phyloP scores from a whole-genome alignment of 2,113 vertebrate genomes.

The Pteropus alecto region DNA sequence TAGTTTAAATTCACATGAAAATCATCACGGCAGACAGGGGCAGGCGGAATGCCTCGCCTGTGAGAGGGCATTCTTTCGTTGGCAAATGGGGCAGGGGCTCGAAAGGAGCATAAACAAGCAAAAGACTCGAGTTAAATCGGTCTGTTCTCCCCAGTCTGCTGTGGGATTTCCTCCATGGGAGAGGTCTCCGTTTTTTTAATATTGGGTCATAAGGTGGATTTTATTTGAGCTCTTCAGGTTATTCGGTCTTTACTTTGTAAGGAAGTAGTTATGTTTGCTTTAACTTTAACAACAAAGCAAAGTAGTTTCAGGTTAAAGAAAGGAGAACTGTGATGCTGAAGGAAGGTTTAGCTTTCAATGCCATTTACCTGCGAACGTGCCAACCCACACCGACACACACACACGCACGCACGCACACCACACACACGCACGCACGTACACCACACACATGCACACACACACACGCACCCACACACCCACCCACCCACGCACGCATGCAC shows the following conservation, averaged over 20 bases:
- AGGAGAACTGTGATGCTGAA: background rate
- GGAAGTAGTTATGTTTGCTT: background rate
- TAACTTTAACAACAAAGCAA: background rate
- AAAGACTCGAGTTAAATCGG: background rate
- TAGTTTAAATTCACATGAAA: background rate
- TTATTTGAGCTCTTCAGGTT: background rate
- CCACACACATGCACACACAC: background rate
- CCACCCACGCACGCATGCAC: background rate
- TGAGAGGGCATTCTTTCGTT: background rate
- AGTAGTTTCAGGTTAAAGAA: background rate
- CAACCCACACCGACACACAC: background rate
- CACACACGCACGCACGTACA: background rate
- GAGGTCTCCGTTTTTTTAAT: background rate
- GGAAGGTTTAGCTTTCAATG: background rate
- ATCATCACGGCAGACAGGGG: background rate
- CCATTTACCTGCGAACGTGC: fast-evolving
- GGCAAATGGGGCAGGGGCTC: background rate
- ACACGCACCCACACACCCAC: background rate
- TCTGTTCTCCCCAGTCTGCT: background rate
- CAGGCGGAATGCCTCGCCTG: too few species aligned
- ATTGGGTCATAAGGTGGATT: background rate
- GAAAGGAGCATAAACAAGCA: background rate
- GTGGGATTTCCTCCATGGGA: background rate
- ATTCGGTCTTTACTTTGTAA: background rate
- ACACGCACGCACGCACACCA: fast-evolving